A percentile compares a stretch with the other conserved stretches of the same genome.
These are phyloP conservation scores for Pseudomyrmex gracilis DNA, from an alignment of 1,140 invertebrate species.

Conservation along the genomic window DNA sequence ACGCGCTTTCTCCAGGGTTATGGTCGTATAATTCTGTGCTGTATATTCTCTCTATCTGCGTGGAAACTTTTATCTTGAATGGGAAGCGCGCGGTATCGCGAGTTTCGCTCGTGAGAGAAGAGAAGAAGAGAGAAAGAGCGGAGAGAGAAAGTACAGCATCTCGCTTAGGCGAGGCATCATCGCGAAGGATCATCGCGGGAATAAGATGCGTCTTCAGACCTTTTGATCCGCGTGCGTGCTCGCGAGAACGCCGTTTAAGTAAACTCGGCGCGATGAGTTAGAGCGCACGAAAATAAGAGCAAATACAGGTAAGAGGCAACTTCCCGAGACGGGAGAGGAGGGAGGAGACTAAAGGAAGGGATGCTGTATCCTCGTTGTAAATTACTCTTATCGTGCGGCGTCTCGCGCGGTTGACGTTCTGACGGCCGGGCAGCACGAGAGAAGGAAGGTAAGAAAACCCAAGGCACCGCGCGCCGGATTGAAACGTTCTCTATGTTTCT, in stretches of 20 bases:
- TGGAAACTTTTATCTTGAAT: constrained; percentile 54
- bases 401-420: constrained; percentile 45
- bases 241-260: constrained; percentile 54
- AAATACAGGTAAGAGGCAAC: constrained; percentile 46
- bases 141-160: constrained; percentile 32
- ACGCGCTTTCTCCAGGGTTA: neutral
- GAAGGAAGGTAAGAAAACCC: neutral
- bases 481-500: constrained; percentile 28
- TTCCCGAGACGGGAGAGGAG: neutral
- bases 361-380: constrained; percentile 62
- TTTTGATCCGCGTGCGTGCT: constrained; percentile 57
- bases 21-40: too few species aligned
- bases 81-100: constrained; percentile 45
- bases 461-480: constrained; percentile 20
- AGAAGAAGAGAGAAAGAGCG: neutral
- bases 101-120: constrained; percentile 63
- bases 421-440: constrained; percentile 6
- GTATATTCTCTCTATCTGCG: neutral
- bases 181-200: constrained; percentile 53
- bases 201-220: constrained; percentile 56
- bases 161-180: constrained; percentile 59
- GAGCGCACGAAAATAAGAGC: constrained; percentile 65
- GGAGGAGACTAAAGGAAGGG: neutral
- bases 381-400: constrained; percentile 66
- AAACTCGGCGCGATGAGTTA: constrained; percentile 67